Conservation (phyloP, 2,888 invertebrate species). For the Marronus borbonicus region DNA sequence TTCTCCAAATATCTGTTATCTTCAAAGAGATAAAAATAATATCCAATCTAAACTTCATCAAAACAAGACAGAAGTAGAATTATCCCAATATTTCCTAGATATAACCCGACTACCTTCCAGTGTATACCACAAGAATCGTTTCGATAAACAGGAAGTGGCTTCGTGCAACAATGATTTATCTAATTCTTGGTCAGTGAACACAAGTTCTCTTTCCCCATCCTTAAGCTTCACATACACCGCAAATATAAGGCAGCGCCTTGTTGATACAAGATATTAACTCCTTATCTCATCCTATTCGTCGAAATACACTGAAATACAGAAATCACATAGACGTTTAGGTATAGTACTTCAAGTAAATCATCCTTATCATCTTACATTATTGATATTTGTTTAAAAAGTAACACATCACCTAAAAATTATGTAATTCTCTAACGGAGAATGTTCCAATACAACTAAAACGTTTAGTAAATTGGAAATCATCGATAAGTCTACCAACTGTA, state of each 20-base stretch:
- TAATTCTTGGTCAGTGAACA: constrained; percentile 41
- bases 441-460: neutral
- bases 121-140: constrained; percentile 36
- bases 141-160: constrained; percentile 45
- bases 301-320: constrained; percentile 31
- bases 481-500: no score
- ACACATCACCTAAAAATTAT: constrained; percentile 16
- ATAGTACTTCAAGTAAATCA: neutral
- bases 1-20: no score
- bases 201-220: constrained; percentile 36
- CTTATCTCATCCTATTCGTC: constrained; percentile 26
- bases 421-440: constrained; percentile 18
- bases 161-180: constrained; percentile 37
- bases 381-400: constrained; percentile 28
- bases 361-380: constrained; percentile 20
- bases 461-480: no score
- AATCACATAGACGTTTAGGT: constrained; percentile 29
- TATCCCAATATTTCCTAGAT: constrained; percentile 9
- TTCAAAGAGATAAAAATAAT: neutral
- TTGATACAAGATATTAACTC: constrained; percentile 43
- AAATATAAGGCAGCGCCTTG: constrained; percentile 29
- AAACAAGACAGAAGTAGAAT: constrained; percentile 22
- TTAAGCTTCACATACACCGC: constrained; percentile 33
- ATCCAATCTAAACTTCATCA: constrained; percentile 24
- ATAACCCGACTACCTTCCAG: neutral